Evolutionary conservation across 1,140 invertebrate species (phyloP), one percentile per base, ranked within the genome.

Genomic region (Centruroides sculpturatus): DNA sequence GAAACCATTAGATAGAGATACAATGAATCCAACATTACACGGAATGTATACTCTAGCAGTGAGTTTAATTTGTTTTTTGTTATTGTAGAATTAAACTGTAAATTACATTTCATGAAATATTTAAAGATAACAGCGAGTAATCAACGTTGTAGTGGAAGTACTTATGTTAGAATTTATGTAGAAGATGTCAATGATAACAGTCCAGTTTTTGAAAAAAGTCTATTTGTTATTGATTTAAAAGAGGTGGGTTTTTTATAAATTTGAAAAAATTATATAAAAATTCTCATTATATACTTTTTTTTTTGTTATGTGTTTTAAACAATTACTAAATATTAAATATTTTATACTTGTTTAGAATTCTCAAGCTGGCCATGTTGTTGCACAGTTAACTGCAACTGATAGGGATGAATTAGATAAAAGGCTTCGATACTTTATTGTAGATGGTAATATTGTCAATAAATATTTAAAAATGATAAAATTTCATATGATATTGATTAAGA

Each of bases 111-210:
- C 5, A 41, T 41, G 5, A 41, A 41, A 41, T 51, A 5, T 51
- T 13, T 51, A 49, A 3, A 64, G 62, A 52, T 69, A 4, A 65
- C 68, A 7, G 69, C 69, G 2, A 60, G 61, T n/a, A 69, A 69
- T 61, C 57, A 62, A 34, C 49, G 64, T 13, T 70, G 69, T 56
- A 60, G 66, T 3, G 60, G 66, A n/a, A 68, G 62, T 50, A 68
- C 66, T 10, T 55, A 64, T 3, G 50, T 70, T 8, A 64, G 64
- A 51, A 68, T 70, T 51, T 57, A 64, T 46, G 63, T 70, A 6
- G 67, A 68, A 63, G 69, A 70, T 60, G 66, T 66, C 8, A 97
- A 97, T 72, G 94, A 98, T 67, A 97, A 96, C 71, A 89, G 86
- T 0, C 93, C 93, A 1, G 72, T 82, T 5, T 92, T 98, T 69